Conservation (phyloP, 2,797 vertebrate genomes). For the Gallirallus australis region DNA sequence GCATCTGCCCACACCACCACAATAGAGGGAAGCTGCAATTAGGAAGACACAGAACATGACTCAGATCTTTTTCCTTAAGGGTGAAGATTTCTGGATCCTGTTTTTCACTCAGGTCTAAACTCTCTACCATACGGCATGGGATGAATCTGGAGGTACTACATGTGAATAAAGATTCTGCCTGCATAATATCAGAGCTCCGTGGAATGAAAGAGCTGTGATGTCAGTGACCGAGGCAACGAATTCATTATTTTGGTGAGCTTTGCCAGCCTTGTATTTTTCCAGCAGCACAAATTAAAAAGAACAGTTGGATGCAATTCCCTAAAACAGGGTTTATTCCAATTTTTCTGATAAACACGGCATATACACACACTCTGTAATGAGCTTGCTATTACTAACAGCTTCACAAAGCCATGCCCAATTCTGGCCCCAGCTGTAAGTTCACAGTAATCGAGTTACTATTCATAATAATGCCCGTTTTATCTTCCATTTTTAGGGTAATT, state of each 20-base stretch:
- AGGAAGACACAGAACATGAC: background rate
- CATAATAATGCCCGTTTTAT: background rate
- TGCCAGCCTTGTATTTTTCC: background rate
- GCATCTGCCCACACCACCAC: background rate
- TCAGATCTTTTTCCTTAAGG: background rate
- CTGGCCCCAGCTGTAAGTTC: background rate
- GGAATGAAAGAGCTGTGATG: background rate
- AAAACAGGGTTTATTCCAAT: background rate
- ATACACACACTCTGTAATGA: background rate
- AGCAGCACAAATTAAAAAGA: background rate
- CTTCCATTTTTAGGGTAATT: background rate
- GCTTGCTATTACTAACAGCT: background rate
- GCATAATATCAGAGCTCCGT: accelerated
- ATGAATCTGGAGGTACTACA: background rate
- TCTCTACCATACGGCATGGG: background rate
- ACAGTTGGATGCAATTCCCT: background rate
- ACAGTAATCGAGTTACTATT: background rate
- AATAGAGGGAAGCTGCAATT: background rate
- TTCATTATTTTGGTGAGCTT: background rate
- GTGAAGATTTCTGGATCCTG: background rate
- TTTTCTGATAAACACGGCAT: background rate
- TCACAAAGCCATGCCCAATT: background rate
- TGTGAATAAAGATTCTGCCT: background rate
- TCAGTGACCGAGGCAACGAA: background rate
- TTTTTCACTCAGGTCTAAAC: background rate